Conservation (phyloP, 2,888 invertebrate species). For the Cybosia mesomella region DNA sequence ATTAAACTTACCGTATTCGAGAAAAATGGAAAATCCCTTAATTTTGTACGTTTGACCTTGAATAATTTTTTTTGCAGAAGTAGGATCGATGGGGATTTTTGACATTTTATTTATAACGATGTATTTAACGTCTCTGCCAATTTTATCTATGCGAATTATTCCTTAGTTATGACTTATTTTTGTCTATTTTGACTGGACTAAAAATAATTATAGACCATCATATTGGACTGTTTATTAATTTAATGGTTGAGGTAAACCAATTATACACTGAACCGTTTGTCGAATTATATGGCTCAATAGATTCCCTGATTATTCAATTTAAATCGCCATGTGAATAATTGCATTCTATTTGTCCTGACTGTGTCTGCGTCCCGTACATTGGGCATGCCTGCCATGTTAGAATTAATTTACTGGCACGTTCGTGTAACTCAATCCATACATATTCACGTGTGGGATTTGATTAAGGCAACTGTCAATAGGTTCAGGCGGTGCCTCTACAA, state of each 20-base stretch:
- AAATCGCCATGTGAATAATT: neutral
- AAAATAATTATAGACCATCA: neutral
- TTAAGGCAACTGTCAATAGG: constrained; percentile 1
- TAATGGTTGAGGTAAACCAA: neutral
- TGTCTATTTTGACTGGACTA: too few species aligned
- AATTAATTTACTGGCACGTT: neutral
- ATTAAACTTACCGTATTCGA: too few species aligned
- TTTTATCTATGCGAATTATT: too few species aligned
- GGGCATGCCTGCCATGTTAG: neutral
- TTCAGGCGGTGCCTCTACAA: neutral
- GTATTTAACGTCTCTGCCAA: too few species aligned
- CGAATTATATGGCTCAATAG: neutral
- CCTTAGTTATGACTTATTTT: too few species aligned
- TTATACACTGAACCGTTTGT: neutral
- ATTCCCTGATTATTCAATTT: neutral
- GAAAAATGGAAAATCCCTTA: too few species aligned
- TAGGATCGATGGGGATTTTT: too few species aligned
- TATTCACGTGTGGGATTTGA: neutral
- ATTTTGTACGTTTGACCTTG: too few species aligned
- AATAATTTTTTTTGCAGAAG: too few species aligned
- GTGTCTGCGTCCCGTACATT: neutral
- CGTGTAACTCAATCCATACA: neutral
- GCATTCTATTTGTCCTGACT: neutral
- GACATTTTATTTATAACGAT: too few species aligned
- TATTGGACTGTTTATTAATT: neutral